Evolutionary conservation across 1,140 invertebrate species (phyloP).

Genomic region (Aphis craccivora): DNA sequence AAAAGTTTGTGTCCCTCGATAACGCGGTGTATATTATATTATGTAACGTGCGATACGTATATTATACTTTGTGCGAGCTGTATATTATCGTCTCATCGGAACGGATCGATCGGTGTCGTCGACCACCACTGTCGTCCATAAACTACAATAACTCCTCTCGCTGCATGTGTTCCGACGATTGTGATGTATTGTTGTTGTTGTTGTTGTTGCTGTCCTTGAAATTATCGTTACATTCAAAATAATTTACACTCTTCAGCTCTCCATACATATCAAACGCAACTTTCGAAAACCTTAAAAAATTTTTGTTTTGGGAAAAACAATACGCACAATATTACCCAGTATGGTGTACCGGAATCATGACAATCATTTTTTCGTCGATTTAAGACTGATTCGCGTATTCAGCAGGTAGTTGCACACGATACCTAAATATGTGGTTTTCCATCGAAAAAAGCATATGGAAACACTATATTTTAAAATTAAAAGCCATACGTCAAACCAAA

Average conservation of each 20-base stretch:
- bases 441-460: rapidly evolving
- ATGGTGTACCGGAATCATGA: too few species aligned
- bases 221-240: not conserved
- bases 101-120: not conserved
- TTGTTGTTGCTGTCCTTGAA: not conserved
- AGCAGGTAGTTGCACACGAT: not conserved
- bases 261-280: not conserved
- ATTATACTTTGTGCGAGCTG: not conserved
- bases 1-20: not conserved
- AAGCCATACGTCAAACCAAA: not conserved
- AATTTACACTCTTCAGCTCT: not conserved
- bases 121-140: not conserved
- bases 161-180: not conserved
- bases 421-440: too few species aligned
- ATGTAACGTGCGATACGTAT: not conserved
- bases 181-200: not conserved
- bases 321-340: too few species aligned
- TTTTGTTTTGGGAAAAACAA: too few species aligned
- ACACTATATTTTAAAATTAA: not conserved
- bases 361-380: too few species aligned
- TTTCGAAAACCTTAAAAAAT: too few species aligned
- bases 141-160: not conserved
- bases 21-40: not conserved
- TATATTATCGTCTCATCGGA: not conserved
- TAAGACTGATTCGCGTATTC: too few species aligned